Conservation (phyloP, 2,888 invertebrate species). For the Cantharis rufa region DNA sequence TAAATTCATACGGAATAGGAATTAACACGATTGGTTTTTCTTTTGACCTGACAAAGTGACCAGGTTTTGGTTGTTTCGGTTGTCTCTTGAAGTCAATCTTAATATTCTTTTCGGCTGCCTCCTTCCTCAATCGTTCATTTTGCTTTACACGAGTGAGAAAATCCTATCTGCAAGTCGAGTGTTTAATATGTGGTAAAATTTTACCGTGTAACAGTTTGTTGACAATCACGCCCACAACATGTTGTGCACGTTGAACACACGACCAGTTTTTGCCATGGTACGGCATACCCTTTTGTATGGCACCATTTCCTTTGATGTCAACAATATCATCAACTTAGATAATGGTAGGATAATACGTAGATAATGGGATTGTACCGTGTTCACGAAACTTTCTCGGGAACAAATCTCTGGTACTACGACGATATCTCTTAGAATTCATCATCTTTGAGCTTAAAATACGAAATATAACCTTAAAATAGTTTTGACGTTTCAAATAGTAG, state of each 20-base stretch:
- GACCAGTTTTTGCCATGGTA: slow-evolving; percentile 99
- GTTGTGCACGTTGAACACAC: slow-evolving; percentile 96
- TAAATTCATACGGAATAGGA: slow-evolving; percentile 97
- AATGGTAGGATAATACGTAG: no score
- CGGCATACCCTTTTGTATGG: slow-evolving; percentile 99
- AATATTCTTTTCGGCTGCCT: slow-evolving; percentile 81
- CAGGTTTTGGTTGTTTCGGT: slow-evolving; percentile 82
- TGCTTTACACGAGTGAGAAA: slow-evolving; percentile 93
- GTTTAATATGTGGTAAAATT: slow-evolving; percentile 94
- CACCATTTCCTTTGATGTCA: slow-evolving; percentile 98
- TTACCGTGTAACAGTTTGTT: slow-evolving; percentile 96
- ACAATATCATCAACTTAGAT: no score
- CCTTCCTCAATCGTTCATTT: slow-evolving; percentile 83
- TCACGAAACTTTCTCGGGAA: slow-evolving; percentile 95
- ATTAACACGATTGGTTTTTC: slow-evolving; percentile 82
- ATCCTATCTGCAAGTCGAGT: slow-evolving; percentile 96
- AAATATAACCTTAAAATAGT: neutral
- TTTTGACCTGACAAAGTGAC: slow-evolving; percentile 84
- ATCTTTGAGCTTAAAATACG: slow-evolving; percentile 63
- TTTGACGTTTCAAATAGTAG: no score
- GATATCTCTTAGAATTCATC: slow-evolving; percentile 99
- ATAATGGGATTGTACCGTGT: slow-evolving; percentile 93
- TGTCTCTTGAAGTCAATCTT: slow-evolving; percentile 77
- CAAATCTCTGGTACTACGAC: slow-evolving; percentile 97
- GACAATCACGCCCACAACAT: slow-evolving; percentile 97